These are phyloP conservation scores for Enteromius viviparus DNA, from an alignment of 2,797 vertebrate species.

Conservation along the genomic window DNA sequence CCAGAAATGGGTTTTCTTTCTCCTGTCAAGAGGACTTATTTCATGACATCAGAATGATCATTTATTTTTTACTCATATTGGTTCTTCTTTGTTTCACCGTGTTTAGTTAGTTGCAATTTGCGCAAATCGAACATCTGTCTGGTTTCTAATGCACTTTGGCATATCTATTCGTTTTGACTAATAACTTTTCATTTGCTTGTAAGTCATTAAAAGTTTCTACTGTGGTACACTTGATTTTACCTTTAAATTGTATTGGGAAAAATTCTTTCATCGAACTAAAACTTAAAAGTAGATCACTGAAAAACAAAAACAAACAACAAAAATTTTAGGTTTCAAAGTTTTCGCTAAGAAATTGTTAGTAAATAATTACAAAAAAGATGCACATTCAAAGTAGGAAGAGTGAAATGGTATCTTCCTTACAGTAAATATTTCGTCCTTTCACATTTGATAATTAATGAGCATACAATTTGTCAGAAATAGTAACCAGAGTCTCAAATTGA, in stretches of 20 bases:
- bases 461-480: constrained; percentile 19
- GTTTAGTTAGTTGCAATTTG: not conserved
- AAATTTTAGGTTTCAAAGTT: not conserved
- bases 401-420: not conserved
- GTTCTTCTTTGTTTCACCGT: not conserved
- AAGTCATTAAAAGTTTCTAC: not conserved
- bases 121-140: not conserved
- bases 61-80: constrained; percentile 1
- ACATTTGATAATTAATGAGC: constrained; percentile 12
- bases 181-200: not conserved
- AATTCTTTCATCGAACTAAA: not conserved
- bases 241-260: not conserved
- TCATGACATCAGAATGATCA: constrained; percentile 55
- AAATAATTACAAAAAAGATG: not conserved
- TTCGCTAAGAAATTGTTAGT: not conserved
- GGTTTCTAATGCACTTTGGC: not conserved
- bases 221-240: not conserved
- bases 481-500: constrained; percentile 11
- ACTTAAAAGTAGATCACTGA: not conserved
- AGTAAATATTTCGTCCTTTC: constrained; percentile 1
- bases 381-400: not conserved
- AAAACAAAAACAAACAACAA: not conserved
- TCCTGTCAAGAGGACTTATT: constrained; percentile 58
- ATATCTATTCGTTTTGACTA: not conserved
- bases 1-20: constrained; percentile 68